Evolutionary conservation across 2,797 vertebrate genomes (phyloP), one percentile per base, ranked within the genome.

Genomic region (Clangula hyemalis): DNA sequence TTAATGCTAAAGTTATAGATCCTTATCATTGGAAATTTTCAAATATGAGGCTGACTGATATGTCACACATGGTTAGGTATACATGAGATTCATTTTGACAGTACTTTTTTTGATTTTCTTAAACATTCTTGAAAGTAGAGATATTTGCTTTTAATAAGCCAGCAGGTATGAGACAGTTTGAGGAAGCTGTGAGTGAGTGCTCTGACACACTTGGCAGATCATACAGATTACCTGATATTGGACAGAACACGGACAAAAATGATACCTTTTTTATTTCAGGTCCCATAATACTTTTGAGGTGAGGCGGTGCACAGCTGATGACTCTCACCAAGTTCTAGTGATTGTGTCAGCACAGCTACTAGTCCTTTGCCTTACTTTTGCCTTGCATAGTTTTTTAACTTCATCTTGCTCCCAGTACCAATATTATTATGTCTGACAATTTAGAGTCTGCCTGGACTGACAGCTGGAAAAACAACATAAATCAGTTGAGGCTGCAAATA

Each of bases 341-440:
- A 53, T 32, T 66, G 21, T 66, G 32, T 47, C 43, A 47, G 43
- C 64, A 47, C 43, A 47, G 16, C 51, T 71, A 32, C 36, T 30
- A 71, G 27, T 38, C 27, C 38, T 53, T 28, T 21, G 10, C 36
- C 27, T 53, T 38, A 30, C 34, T 53, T 51, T 39, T 30, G 20
- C 20, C 51, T 71, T 71, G 28, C 36, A 17, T 39, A 22, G 49
- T 38, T 54, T 79, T 60, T 53, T 61, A 89, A 74, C 34, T 9
- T 64, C 9, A 21, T n/a, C 7, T 41, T 78, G 6, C 49, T 83
- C 36, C 28, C 38, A 65, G 16, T 36, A 87, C 38, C 15, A 61
- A 0, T 79, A 7, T 10, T 79, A 2, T 1, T 2, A 0, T 47
- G 36, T 22, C 17, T 54, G 38, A 32, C 8, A n/a, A 15, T 66